Evolutionary conservation across 23 tunicate species (phyloP).

Genomic region (Ascidia mentula): DNA sequence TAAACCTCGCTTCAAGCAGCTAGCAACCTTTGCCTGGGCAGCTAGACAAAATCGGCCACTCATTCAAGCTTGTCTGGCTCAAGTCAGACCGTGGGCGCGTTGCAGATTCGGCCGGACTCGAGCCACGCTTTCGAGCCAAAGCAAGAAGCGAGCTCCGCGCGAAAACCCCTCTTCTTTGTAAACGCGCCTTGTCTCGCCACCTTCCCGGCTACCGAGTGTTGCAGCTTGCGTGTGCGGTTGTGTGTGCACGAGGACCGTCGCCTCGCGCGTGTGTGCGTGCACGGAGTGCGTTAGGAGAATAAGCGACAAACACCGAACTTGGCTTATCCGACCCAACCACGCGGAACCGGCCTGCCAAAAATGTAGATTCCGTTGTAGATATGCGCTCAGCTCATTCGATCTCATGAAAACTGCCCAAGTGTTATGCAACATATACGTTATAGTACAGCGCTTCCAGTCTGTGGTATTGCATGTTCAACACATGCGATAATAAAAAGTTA

Average conservation of each 20-base stretch:
- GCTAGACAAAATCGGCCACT: no score
- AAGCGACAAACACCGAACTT: constrained; percentile 3
- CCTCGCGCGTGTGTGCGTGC: constrained; percentile 3
- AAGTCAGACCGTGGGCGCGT: neutral
- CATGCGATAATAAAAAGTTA: no score
- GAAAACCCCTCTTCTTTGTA: neutral
- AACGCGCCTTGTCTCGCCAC: constrained; percentile 1
- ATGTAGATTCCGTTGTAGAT: no score
- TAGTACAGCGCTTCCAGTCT: no score
- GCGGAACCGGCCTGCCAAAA: neutral
- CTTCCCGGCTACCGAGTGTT: neutral
- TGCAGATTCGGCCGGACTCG: neutral
- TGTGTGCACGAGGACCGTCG: neutral
- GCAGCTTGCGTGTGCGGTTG: neutral
- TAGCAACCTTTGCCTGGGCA: neutral
- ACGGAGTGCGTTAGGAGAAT: neutral
- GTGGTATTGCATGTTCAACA: no score
- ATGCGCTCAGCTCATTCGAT: no score
- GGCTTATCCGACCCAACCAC: neutral
- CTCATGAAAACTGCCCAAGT: no score
- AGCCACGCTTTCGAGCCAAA: neutral
- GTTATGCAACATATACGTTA: no score
- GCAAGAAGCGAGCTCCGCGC: neutral
- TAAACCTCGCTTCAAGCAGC: neutral
- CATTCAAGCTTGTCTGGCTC: neutral